A percentile compares a stretch with the other conserved stretches of the same genome.
Evolutionary conservation across 2,113 vertebrate species (phyloP).

Genomic region (Astatotilapia flaviijosephi): DNA sequence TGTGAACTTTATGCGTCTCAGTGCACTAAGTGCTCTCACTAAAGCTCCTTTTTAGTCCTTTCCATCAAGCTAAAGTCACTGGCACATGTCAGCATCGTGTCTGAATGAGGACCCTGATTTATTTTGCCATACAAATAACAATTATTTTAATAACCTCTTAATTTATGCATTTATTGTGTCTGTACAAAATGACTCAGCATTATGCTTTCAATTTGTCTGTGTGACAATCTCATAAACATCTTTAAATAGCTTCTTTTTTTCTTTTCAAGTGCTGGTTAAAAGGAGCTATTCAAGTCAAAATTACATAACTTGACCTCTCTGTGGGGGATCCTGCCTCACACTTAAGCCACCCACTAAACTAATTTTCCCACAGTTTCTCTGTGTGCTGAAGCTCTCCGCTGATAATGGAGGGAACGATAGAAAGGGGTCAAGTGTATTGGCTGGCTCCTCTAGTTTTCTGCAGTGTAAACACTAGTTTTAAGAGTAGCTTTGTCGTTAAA

Average conservation of each 20-base stretch:
- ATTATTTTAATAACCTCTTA: not conserved
- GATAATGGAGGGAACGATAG: not conserved
- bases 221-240: not conserved
- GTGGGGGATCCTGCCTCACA: not conserved
- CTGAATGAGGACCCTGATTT: not conserved
- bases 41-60: not conserved
- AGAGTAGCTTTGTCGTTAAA: not conserved
- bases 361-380: conserved; percentile 6
- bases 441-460: not conserved
- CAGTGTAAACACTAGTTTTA: conserved; percentile 32
- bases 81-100: not conserved
- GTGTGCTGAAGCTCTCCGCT: not conserved
- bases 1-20: not conserved
- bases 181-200: not conserved
- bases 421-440: not conserved
- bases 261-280: not conserved
- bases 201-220: not conserved
- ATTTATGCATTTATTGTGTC: not conserved
- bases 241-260: not conserved
- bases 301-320: not conserved
- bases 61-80: not conserved
- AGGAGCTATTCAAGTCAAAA: not conserved
- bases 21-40: not conserved
- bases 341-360: not conserved
- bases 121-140: not conserved